These are phyloP conservation scores for Sarotherodon lohbergeri DNA, from an alignment of 2,113 vertebrate genomes.

Conservation along the genomic window DNA sequence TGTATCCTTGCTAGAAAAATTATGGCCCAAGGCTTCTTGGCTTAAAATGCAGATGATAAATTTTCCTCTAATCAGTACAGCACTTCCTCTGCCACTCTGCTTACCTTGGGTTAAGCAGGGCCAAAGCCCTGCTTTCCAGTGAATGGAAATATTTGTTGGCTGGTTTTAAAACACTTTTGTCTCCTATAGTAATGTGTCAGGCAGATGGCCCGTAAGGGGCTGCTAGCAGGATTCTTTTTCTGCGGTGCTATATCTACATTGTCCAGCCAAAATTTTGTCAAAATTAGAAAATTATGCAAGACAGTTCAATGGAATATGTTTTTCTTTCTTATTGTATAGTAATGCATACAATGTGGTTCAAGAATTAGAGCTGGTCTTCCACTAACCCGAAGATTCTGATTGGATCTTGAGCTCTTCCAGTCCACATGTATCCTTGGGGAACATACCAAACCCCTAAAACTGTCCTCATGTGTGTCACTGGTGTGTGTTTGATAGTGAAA, in stretches of 20 bases:
- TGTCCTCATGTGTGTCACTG: neutral
- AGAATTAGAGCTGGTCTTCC: neutral
- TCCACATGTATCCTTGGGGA: neutral
- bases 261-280: neutral
- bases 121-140: neutral
- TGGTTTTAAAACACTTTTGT: neutral
- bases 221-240: neutral
- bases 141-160: neutral
- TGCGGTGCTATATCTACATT: neutral
- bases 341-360: neutral
- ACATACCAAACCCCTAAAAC: neutral
- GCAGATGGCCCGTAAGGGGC: neutral
- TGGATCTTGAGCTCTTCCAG: neutral
- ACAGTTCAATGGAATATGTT: neutral
- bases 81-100: neutral
- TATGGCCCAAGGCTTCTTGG: constrained; percentile 13
- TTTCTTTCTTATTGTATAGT: neutral
- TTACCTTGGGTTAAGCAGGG: neutral
- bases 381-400: neutral
- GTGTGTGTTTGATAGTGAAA: neutral
- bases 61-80: neutral
- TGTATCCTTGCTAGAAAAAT: constrained; percentile 15
- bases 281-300: neutral
- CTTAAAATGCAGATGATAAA: constrained; percentile 30
- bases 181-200: neutral